Evolutionary conservation across 2,113 vertebrate genomes (phyloP).

Genomic region (Perognathus longimembris): DNA sequence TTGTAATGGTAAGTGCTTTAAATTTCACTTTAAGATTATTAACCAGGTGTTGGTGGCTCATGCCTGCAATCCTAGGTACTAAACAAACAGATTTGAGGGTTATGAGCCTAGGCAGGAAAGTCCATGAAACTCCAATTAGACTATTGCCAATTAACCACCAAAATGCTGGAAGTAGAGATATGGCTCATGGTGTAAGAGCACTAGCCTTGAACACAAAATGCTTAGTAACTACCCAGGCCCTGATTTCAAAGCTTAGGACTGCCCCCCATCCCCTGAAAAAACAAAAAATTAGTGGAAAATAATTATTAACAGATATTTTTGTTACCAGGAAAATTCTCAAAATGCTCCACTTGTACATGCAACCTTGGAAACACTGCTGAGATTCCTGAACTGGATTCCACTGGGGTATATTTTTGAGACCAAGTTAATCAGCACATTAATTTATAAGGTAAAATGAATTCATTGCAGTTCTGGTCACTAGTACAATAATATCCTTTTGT

Average conservation of each 20-base stretch:
- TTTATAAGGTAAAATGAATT: slow-evolving; percentile 94
- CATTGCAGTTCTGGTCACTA: neutral
- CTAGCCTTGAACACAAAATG: too few species aligned
- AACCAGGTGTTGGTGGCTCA: too few species aligned
- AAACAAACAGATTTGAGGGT: too few species aligned
- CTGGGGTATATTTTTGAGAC: slow-evolving; percentile 99
- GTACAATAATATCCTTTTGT: neutral
- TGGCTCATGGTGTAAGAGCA: too few species aligned
- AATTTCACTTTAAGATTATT: neutral
- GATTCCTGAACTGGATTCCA: slow-evolving; percentile 99
- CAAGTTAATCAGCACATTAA: slow-evolving; percentile 98
- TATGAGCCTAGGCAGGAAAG: too few species aligned
- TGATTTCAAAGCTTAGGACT: neutral
- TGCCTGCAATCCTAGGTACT: too few species aligned
- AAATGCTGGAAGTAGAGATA: too few species aligned
- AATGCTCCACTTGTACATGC: slow-evolving; percentile 98
- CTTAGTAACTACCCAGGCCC: too few species aligned
- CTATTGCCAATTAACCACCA: too few species aligned
- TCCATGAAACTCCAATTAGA: too few species aligned
- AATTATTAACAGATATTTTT: slow-evolving; percentile 28
- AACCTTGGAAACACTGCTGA: slow-evolving; percentile 96
- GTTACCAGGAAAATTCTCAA: slow-evolving; percentile 96
- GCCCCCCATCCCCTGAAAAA: neutral
- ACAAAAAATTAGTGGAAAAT: neutral
- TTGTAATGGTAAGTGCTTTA: slow-evolving; percentile 95